Evolutionary conservation across 1,140 invertebrate genomes (phyloP).

Genomic region (Sarcophaga bullata): DNA sequence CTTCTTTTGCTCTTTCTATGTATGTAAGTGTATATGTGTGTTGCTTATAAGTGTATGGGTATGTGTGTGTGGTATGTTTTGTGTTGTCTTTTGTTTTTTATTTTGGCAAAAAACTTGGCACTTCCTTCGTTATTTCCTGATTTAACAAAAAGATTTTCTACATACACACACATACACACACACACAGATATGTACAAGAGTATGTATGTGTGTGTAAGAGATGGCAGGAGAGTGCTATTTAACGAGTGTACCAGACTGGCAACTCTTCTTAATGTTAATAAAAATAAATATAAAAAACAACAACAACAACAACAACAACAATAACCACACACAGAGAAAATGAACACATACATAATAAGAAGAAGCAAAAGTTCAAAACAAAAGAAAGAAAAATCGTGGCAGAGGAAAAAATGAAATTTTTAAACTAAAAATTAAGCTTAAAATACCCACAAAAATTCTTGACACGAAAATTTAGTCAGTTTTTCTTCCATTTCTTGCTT

Average conservation of each 20-base stretch:
- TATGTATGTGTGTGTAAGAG: not conserved
- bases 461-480: constrained; percentile 9
- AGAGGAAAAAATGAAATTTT: not conserved
- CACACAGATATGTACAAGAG: not conserved
- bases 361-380: too few species aligned
- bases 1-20: too few species aligned
- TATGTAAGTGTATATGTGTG: too few species aligned
- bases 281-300: constrained; percentile 1
- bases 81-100: constrained; percentile 12
- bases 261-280: not conserved
- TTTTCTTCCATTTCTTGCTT: too few species aligned
- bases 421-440: not conserved
- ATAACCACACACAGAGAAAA: not conserved
- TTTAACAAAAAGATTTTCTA: not conserved
- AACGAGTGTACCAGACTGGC: constrained; percentile 31
- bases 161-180: not conserved
- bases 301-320: not conserved
- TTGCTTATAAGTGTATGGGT: too few species aligned
- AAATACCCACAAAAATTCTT: constrained; percentile 1
- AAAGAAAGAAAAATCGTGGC: not conserved
- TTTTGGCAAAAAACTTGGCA: constrained; percentile 16
- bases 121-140: constrained; percentile 36
- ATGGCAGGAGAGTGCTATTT: not conserved
- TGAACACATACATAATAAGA: too few species aligned
- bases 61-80: not conserved